phyloP scores from a whole-genome alignment of 1,140 invertebrate genomes.

The Scaptomyza graminum region DNA sequence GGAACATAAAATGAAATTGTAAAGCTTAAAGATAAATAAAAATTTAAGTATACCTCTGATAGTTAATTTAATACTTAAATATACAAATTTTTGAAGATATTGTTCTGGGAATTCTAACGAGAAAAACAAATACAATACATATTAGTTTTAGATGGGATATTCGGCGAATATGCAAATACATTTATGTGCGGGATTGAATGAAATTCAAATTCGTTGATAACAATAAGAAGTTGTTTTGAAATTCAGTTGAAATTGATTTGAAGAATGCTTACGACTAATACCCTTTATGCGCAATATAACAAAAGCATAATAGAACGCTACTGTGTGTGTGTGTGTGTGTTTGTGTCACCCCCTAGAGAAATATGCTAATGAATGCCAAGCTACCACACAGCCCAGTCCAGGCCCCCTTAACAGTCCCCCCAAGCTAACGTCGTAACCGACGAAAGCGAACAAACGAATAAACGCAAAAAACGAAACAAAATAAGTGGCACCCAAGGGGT shows the following conservation, averaged over 20 bases:
- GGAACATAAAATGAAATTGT: too few relatives aligned
- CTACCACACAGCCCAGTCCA: conserved; percentile 20
- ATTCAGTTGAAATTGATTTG: conserved; percentile 58
- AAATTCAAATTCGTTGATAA: conserved; percentile 4
- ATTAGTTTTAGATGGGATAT: background rate
- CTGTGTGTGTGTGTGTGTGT: conserved; percentile 7
- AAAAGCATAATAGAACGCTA: conserved; percentile 72
- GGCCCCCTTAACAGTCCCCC: conserved; percentile 9
- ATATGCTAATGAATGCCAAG: conserved; percentile 79
- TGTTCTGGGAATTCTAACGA: too few relatives aligned
- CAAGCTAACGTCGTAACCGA: conserved; percentile 2
- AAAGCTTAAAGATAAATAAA: too few relatives aligned
- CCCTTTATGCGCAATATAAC: conserved; percentile 64
- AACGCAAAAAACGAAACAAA: conserved; percentile 60
- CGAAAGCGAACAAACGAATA: conserved; percentile 42
- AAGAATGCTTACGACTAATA: conserved; percentile 56
- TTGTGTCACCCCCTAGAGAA: conserved; percentile 67
- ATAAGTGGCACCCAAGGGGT: conserved; percentile 73
- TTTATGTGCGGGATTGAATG: background rate
- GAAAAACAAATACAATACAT: background rate
- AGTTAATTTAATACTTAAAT: too few relatives aligned
- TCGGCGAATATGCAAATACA: background rate
- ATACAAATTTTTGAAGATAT: too few relatives aligned
- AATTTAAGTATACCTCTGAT: too few relatives aligned
- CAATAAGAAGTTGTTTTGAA: conserved; percentile 32